Base-by-base conservation (phyloP, 2,888 invertebrate genomes). In the Zaprionus bogoriensis region DNA sequence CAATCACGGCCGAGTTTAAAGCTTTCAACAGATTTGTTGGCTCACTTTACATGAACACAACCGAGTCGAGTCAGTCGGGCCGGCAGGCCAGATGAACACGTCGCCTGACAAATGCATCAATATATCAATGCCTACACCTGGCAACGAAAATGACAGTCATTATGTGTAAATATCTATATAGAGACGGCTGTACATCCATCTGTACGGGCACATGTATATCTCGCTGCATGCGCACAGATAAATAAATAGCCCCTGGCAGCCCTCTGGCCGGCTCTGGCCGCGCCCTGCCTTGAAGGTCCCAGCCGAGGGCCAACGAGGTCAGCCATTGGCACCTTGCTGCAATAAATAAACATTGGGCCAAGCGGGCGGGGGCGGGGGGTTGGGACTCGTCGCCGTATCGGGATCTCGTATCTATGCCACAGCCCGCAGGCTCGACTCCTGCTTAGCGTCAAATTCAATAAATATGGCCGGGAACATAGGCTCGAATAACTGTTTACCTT, bases 61-160 rank as follows among this genome's bases (percentile, higher is more conserved):
- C 30, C 10, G 19, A 10, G 17, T 12, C 17, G 39, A 36, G 23
- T 5, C 14, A 38, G 23, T 5, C n/a, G 14, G 42, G 12, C 6
- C 12, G n/a, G 14, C 4, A 10, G 10, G 5, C 28, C 9, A n/a
- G 64, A 80, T 78, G 76, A 69, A 71, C 68, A 86, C 69, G 79
- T 80, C 77, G 69, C 60, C 74, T 70, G 72, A 64, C 67, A 84
- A 81, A 81, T 79, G 72, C 82, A 62, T 46, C 65, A 41, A 80
- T 87, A 86, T 70, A 80, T 87, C 84, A 86, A 86, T 70, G 84
- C 81, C 77, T 70, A 80, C 87, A 80, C 84, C 80, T 80, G 80
- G 51, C 55, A 50, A 46, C 59, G 46, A 59, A 87, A 87, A 87
- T 80, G 84, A 80, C 87, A 84, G 81, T 81, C 87, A 80, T 80